Percentiles rank a stretch among this genome's conserved stretches.
These are phyloP conservation scores for Leucoraja ocellata DNA, from an alignment of 2,797 vertebrate species.

Conservation along the genomic window DNA sequence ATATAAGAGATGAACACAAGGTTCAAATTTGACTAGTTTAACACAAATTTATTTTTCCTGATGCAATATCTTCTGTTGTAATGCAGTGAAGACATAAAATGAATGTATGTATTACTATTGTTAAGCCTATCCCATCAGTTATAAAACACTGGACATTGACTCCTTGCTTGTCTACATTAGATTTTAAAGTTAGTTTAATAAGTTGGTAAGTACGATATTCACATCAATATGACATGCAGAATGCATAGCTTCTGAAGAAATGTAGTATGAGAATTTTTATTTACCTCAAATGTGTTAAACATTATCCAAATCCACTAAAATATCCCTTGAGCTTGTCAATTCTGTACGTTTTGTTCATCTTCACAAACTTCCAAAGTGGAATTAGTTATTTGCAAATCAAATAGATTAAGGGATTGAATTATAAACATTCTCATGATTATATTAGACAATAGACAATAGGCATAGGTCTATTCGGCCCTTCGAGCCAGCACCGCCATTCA, in stretches of 20 bases:
- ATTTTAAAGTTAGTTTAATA: background rate
- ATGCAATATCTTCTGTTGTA: constrained; percentile 1
- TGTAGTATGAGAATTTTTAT: background rate
- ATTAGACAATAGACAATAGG: no score
- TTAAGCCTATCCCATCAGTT: constrained; percentile 18
- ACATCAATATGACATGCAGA: constrained; percentile 10
- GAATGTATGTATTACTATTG: background rate
- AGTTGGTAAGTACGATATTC: background rate
- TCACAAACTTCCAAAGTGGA: constrained; percentile 1
- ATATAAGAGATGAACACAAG: constrained; percentile 25
- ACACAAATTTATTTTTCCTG: background rate
- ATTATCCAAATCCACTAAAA: background rate
- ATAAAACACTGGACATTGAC: constrained; percentile 33
- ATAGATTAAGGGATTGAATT: background rate
- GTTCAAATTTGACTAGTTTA: constrained; percentile 31
- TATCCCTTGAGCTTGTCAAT: constrained; percentile 21
- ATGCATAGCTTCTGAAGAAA: background rate
- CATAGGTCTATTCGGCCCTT: no score
- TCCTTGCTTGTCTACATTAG: constrained; percentile 13
- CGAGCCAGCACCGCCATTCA: no score
- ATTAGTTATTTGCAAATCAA: background rate
- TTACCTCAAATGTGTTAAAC: background rate
- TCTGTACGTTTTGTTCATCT: constrained; percentile 32
- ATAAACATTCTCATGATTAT: background rate
- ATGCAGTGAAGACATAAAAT: background rate